Percentiles rank a stretch among this genome's conserved stretches.
These are phyloP conservation scores for Tribolium freemani DNA, from an alignment of 2,888 invertebrate genomes.

Conservation along the genomic window DNA sequence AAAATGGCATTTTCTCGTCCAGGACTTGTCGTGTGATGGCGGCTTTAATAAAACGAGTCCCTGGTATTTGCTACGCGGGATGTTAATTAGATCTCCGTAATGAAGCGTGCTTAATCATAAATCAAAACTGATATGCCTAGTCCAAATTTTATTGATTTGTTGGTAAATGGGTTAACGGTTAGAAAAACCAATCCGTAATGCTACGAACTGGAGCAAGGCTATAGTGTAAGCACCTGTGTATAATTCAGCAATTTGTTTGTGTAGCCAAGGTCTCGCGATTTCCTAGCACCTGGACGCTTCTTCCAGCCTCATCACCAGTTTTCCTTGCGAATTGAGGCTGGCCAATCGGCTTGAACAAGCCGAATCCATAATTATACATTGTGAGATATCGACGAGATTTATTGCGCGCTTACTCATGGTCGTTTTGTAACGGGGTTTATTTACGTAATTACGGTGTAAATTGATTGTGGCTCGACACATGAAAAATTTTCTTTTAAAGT, in stretches of 20 bases:
- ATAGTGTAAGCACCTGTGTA: background rate
- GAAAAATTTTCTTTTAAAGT: background rate
- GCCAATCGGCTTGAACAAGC: background rate
- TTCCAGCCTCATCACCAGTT: background rate
- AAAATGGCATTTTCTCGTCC: conserved; percentile 26
- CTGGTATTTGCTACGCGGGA: background rate
- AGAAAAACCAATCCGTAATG: conserved; percentile 15
- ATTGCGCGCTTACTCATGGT: background rate
- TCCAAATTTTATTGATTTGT: too few relatives aligned
- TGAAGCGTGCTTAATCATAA: too few relatives aligned
- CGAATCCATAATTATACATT: background rate
- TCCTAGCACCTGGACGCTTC: conserved; percentile 23
- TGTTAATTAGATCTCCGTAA: conserved; percentile 8
- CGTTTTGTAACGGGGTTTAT: background rate
- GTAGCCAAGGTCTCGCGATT: conserved; percentile 2
- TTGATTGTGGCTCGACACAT: background rate
- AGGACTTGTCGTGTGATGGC: conserved; percentile 13
- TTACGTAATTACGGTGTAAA: background rate
- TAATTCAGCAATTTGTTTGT: background rate
- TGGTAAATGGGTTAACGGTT: conserved; percentile 23
- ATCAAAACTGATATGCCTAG: too few relatives aligned
- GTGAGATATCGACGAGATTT: background rate
- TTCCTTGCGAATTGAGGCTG: background rate
- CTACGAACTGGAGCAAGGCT: conserved; percentile 1
- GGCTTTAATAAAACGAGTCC: conserved; percentile 25